Evolutionary conservation across 2,113 vertebrate species (phyloP).

Genomic region (Tachysurus fulvidraco): DNA sequence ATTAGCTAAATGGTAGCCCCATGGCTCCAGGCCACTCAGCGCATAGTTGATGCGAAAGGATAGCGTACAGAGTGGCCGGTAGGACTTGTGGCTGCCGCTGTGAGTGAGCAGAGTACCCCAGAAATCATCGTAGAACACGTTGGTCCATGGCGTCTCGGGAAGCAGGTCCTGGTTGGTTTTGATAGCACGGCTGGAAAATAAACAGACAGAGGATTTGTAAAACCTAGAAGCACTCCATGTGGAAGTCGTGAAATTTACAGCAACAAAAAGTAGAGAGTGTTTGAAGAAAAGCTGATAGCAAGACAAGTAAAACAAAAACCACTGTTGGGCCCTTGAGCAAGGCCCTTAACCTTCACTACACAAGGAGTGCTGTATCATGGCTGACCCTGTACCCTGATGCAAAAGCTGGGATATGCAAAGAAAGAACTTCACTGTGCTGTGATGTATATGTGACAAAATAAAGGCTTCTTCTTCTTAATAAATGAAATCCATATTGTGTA

Average conservation of each 20-base stretch:
- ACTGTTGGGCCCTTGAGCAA: too few species aligned
- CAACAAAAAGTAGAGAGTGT: not conserved
- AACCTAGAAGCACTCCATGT: not conserved
- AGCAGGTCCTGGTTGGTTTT: conserved; percentile 99
- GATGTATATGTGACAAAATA: too few species aligned
- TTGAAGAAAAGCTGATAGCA: too few species aligned
- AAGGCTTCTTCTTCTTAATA: too few species aligned
- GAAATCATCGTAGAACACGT: conserved; percentile 98
- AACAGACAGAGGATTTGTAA: conserved; percentile 35
- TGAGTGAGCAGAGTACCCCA: conserved; percentile 97
- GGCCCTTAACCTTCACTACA: too few species aligned
- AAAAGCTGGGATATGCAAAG: too few species aligned
- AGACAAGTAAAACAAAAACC: too few species aligned
- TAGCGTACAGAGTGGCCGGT: conserved; percentile 93
- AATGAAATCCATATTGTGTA: not conserved
- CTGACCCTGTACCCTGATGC: too few species aligned
- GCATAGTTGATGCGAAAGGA: conserved; percentile 95
- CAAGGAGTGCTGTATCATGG: too few species aligned
- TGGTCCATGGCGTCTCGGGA: conserved; percentile 93
- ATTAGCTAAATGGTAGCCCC: conserved; percentile 95
- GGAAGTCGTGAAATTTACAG: not conserved
- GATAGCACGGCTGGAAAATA: conserved; percentile 89
- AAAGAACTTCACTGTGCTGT: too few species aligned
- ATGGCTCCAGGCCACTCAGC: conserved; percentile 88
- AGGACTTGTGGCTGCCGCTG: conserved; percentile 98